phyloP scores from a whole-genome alignment of 2,113 vertebrate genomes.

The Sebastes fasciatus region DNA sequence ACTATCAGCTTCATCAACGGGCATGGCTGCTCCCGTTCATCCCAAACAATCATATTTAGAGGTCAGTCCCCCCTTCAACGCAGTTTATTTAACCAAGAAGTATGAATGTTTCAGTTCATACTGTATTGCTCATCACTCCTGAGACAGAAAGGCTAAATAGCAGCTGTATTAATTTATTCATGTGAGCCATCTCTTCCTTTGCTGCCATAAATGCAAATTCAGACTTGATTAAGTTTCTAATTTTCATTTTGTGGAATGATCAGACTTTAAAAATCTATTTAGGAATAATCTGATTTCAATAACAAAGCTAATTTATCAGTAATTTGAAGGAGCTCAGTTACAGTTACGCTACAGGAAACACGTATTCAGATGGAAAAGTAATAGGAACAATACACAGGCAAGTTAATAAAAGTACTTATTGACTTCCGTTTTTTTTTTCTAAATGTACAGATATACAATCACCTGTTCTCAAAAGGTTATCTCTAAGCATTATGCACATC shows the following conservation, averaged over 20 bases:
- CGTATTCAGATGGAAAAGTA: background rate
- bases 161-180: conserved; percentile 90
- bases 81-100: conserved; percentile 59
- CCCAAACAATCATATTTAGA: conserved; percentile 72
- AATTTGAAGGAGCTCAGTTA: conserved; percentile 7
- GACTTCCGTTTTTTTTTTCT: background rate
- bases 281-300: conserved; percentile 91
- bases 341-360: background rate
- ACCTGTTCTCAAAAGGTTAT: background rate
- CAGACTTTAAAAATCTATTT: conserved; percentile 91
- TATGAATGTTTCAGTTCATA: conserved; percentile 59
- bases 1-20: conserved; percentile 64
- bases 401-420: background rate
- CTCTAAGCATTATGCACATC: conserved; percentile 14
- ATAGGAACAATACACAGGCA: background rate
- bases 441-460: background rate
- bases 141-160: conserved; percentile 78
- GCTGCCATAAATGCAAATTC: conserved; percentile 88
- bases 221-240: conserved; percentile 88
- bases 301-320: conserved; percentile 84
- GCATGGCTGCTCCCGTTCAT: conserved; percentile 58
- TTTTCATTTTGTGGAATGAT: conserved; percentile 92
- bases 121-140: conserved; percentile 66
- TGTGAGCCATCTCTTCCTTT: conserved; percentile 86
- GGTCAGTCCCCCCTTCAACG: conserved; percentile 53